A percentile compares a stretch with the other conserved stretches of the same genome.
These are phyloP conservation scores for Rutpela maculata DNA, from an alignment of 2,888 invertebrate species.

Conservation along the genomic window DNA sequence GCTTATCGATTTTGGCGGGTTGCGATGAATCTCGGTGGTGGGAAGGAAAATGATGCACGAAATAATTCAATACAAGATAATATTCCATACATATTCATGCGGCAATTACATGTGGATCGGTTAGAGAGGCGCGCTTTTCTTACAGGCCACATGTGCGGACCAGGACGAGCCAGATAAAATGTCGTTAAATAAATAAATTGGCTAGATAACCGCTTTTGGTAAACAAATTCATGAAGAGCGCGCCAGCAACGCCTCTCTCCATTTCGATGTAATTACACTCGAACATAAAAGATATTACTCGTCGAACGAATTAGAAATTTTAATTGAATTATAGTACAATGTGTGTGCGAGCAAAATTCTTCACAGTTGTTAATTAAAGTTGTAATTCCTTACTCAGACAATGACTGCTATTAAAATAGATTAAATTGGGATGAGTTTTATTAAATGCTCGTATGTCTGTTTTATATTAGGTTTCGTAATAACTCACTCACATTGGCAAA, in stretches of 20 bases:
- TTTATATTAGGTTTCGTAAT: conserved; percentile 68
- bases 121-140: conserved; percentile 41
- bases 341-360: conserved; percentile 65
- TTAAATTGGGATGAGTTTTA: conserved; percentile 73
- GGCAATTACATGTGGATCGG: conserved; percentile 66
- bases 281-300: conserved; percentile 67
- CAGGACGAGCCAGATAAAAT: conserved; percentile 45
- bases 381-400: conserved; percentile 73
- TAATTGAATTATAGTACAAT: conserved; percentile 66
- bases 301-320: conserved; percentile 68
- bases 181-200: conserved; percentile 52
- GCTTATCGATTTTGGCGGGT: conserved; percentile 33
- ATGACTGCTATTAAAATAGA: conserved; percentile 74
- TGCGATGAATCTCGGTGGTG: conserved; percentile 49
- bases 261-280: conserved; percentile 24
- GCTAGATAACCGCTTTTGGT: conserved; percentile 48
- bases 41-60: conserved; percentile 64
- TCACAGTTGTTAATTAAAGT: conserved; percentile 72
- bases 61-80: conserved; percentile 71
- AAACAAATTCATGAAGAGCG: conserved; percentile 45
- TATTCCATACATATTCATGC: conserved; percentile 71
- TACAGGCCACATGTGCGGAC: conserved; percentile 48
- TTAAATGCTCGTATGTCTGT: conserved; percentile 71
- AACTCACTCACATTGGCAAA: conserved; percentile 67
- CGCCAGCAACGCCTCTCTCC: conserved; percentile 10